Base-by-base conservation (phyloP, 1,140 invertebrate genomes). In the Drosophila tani region DNA sequence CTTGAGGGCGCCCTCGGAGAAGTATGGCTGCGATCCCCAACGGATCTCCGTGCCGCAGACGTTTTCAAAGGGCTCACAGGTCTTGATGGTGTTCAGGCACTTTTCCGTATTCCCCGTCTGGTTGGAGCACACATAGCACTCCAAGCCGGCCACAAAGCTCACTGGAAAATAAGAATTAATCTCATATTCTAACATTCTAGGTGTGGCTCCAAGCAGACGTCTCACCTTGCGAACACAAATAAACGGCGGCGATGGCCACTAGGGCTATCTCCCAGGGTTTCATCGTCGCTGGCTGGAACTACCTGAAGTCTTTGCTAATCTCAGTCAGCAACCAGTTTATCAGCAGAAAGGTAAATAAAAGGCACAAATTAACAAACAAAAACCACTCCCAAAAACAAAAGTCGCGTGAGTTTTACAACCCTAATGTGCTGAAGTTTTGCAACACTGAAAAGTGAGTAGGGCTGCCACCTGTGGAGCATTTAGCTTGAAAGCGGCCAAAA, bases 11-110 rank as follows among this genome's bases (percentile, higher is more conserved):
- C 97, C 97, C 84, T 97, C 96, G 7, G 97, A 96, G 97, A 98
- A 99, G 92, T 99, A 99, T 0, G 97, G 97, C 15, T 97, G 97
- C 92, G 97, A 98, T 92, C 98, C 97, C 98, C 98, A 99, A 88
- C 94, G 95, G 11, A 98, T 96, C 94, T 97, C 97, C 2, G 97
- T 96, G 45, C 97, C 94, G 93, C 98, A 99, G 43, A 96, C 95
- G 93, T 99, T 97, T 92, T 99, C 91, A 32, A 94, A 95, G 79
- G 96, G 95, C 73, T 98, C 96, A 93, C 98, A 99, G 21, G 97
- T 98, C 92, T 96, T 96, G 19, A 98, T 97, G 5, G 98, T 98
- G 87, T 97, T 98, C 11, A 97, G 93, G 93, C 98, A 99, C 94
- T 99, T 99, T 75, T 97, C 98, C 38, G 94, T 95, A 91, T 99